phyloP scores from a whole-genome alignment of 2,797 vertebrate species.

The Anolis apletophallus region DNA sequence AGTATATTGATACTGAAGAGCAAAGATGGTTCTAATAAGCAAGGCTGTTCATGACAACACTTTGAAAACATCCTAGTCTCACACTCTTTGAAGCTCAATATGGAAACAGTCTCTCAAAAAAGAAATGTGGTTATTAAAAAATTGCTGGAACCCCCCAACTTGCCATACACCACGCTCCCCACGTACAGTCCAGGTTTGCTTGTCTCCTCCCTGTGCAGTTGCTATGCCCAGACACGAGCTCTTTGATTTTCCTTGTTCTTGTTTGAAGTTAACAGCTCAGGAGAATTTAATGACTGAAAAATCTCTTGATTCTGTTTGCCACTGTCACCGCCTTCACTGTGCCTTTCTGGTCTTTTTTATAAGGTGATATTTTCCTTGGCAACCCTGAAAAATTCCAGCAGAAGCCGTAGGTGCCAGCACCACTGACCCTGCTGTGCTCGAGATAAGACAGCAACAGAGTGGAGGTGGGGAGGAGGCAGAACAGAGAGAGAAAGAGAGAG shows the following conservation, averaged over 20 bases:
- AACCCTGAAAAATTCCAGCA: slow-evolving; percentile 17
- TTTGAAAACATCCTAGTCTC: background rate
- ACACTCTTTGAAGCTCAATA: background rate
- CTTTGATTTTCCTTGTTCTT: slow-evolving; percentile 47
- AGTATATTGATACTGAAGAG: background rate
- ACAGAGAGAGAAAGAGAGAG: too few species aligned
- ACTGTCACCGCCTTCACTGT: too few species aligned
- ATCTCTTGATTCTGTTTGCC: background rate
- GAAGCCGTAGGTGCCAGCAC: background rate
- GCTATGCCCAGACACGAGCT: background rate
- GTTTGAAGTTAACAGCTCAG: slow-evolving; percentile 58
- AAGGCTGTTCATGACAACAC: background rate
- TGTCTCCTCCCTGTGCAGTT: slow-evolving; percentile 16
- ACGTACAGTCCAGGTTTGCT: slow-evolving; percentile 6
- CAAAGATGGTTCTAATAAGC: background rate
- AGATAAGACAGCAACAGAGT: slow-evolving; percentile 43
- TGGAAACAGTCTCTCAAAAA: background rate
- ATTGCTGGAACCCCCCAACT: background rate
- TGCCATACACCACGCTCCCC: background rate
- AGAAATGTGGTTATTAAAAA: background rate
- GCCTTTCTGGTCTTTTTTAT: slow-evolving; percentile 35
- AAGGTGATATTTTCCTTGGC: slow-evolving; percentile 55
- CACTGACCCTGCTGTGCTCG: slow-evolving; percentile 30
- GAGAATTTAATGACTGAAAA: slow-evolving; percentile 60
- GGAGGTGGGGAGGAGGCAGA: background rate